Evolutionary conservation across 2,797 vertebrate species (phyloP), one percentile per base, ranked within the genome.

Genomic region (Gallirallus australis): DNA sequence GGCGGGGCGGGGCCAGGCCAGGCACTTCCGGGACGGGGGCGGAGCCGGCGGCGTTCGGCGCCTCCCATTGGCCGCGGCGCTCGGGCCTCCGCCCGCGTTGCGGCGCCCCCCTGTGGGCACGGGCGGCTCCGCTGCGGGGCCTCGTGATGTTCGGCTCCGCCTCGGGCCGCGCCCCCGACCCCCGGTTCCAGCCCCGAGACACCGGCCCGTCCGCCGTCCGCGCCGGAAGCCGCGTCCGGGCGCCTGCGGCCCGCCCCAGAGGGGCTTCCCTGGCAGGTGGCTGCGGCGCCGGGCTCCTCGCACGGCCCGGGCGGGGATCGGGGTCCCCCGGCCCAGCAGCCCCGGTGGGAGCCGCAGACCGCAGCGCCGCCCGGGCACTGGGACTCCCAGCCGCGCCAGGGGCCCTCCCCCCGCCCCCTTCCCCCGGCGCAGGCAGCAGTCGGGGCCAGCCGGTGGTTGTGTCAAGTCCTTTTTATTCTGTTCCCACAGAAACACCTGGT

Each of bases 401-500:
- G 17, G 16, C 40, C 40, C 16, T 16, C 42, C 9, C n/a, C 24
- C 37, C 8, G 1, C 7, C 7, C 15, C 16, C 42, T 42, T 42
- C 24, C 20, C 11, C 19, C 13, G 2, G 47, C 2, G 35, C 52
- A 87, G 23, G 70, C 47, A 97, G 71, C 45, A 95, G 87, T 45
- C 6, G 5, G 60, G 82, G 59, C 40, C 82, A 53, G 24, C 47
- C 54, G 13, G 45, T 91, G 53, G 85, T 98, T 97, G 97, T 98
- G 99, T 97, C 98, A 98, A 98, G 98, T 98, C 97, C 96, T 98
- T 98, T 98, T 99, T 98, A 98, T 99, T 98, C 99, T 99, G 99
- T 98, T 99, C 98, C 98, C 98, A 98, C 98, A 99, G 98, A 98
- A 99, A 99, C 99, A 99, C 98, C 98, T 99, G 98, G 98, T 98